Percentiles rank a stretch among this genome's conserved stretches.
Conservation (phyloP, 2,113 vertebrate species). For the Vidua macroura region DNA sequence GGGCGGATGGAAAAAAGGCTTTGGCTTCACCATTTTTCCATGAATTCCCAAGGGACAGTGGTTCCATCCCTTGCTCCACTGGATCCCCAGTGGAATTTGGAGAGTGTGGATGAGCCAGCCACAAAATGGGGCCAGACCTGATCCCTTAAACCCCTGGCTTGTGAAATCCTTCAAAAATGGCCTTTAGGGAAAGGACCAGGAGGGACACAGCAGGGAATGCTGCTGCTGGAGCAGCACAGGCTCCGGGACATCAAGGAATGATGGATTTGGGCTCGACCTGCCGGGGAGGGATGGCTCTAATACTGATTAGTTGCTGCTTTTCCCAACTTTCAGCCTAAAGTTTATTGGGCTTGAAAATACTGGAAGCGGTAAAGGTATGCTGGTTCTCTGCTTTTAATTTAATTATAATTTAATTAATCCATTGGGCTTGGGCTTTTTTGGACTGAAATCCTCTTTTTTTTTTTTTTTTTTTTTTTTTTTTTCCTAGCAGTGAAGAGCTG, state of each 20-base stretch:
- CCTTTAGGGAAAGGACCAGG: background rate
- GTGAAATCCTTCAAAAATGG: background rate
- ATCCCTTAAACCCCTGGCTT: background rate
- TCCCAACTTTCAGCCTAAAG: background rate
- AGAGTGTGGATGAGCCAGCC: background rate
- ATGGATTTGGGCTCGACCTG: rapidly evolving
- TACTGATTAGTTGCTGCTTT: rapidly evolving
- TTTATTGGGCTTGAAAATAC: background rate
- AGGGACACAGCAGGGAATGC: background rate
- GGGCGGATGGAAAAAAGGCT: rapidly evolving
- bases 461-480: background rate
- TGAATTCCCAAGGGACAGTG: background rate
- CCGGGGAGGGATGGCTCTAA: background rate
- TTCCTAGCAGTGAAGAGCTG: rapidly evolving
- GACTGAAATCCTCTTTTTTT: rapidly evolving
- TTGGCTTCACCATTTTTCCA: background rate
- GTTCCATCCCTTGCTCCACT: background rate
- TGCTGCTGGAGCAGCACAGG: rapidly evolving
- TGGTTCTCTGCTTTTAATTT: background rate
- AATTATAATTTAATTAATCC: background rate
- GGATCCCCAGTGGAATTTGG: background rate
- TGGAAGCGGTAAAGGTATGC: background rate
- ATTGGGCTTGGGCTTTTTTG: background rate
- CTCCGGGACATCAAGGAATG: background rate
- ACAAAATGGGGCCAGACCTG: background rate